phyloP scores from a whole-genome alignment of 2,113 vertebrate genomes.

The Hippocampus barbouri region DNA sequence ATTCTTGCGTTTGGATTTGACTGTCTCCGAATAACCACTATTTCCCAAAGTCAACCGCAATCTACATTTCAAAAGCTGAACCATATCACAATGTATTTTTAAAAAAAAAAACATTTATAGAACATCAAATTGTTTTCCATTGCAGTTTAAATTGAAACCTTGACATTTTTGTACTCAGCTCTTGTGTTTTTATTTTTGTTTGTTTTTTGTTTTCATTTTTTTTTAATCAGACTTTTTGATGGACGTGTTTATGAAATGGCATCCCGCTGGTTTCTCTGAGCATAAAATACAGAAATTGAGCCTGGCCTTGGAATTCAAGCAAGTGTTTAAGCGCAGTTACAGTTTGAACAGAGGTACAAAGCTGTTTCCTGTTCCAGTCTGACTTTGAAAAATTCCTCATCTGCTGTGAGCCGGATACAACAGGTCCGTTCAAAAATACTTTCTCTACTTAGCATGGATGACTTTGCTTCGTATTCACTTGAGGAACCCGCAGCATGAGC shows the following conservation, averaged over 20 bases:
- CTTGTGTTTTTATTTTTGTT: background rate
- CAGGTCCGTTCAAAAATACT: slow-evolving; percentile 12
- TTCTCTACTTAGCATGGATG: slow-evolving; percentile 11
- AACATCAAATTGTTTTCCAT: slow-evolving; percentile 5
- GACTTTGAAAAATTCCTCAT: slow-evolving; percentile 12
- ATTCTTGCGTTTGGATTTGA: background rate
- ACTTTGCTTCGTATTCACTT: slow-evolving; percentile 26
- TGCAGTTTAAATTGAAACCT: slow-evolving; percentile 8
- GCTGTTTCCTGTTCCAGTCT: background rate
- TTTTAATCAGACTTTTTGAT: background rate
- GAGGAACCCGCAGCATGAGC: slow-evolving; percentile 23
- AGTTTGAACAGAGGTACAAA: slow-evolving; percentile 4
- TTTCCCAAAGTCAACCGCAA: background rate
- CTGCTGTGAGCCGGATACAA: background rate
- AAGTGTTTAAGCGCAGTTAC: background rate
- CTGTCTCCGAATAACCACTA: background rate
- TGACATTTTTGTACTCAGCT: background rate
- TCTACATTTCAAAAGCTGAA: background rate
- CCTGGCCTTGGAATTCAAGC: background rate
- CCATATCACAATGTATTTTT: too few relatives aligned
- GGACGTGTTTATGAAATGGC: background rate
- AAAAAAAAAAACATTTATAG: too few relatives aligned
- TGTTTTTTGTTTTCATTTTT: background rate
- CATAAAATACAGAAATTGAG: background rate
- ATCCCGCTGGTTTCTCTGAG: background rate